A percentile compares a stretch with the other conserved stretches of the same genome.
phyloP scores from a whole-genome alignment of 2,888 invertebrate species.

The Linyphia triangularis region DNA sequence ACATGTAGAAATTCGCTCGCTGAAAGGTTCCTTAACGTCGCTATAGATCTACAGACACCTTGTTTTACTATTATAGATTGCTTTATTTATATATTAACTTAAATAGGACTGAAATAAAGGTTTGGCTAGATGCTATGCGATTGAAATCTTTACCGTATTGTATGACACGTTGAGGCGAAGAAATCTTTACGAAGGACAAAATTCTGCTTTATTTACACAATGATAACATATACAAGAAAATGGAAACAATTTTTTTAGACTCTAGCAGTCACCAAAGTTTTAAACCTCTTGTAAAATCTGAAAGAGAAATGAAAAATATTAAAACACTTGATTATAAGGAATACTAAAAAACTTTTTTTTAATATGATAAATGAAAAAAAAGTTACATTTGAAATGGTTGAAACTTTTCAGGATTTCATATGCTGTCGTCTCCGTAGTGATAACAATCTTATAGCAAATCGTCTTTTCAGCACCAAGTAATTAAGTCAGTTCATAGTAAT shows the following conservation, averaged over 20 bases:
- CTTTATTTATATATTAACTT: neutral
- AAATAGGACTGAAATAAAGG: neutral
- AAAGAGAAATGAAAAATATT: neutral
- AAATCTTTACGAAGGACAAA: neutral
- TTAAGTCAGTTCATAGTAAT: too few species aligned
- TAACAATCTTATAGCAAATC: too few species aligned
- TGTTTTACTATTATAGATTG: neutral
- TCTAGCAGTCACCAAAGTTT: neutral
- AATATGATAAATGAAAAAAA: too few species aligned
- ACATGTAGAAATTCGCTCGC: too few species aligned
- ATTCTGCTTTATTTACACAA: slow-evolving; percentile 1
- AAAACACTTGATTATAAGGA: neutral
- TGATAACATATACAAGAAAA: slow-evolving; percentile 14
- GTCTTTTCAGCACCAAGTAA: too few species aligned
- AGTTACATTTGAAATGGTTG: too few species aligned
- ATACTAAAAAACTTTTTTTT: too few species aligned
- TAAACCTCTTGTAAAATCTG: neutral
- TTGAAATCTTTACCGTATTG: neutral
- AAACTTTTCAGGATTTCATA: too few species aligned
- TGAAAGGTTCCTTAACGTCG: too few species aligned
- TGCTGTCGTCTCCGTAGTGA: too few species aligned
- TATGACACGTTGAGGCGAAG: neutral
- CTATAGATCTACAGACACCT: neutral
- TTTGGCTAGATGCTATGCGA: neutral
- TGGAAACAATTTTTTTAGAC: neutral